These are phyloP conservation scores for Typhlichthys subterraneus DNA, from an alignment of 2,797 vertebrate genomes.

Conservation along the genomic window DNA sequence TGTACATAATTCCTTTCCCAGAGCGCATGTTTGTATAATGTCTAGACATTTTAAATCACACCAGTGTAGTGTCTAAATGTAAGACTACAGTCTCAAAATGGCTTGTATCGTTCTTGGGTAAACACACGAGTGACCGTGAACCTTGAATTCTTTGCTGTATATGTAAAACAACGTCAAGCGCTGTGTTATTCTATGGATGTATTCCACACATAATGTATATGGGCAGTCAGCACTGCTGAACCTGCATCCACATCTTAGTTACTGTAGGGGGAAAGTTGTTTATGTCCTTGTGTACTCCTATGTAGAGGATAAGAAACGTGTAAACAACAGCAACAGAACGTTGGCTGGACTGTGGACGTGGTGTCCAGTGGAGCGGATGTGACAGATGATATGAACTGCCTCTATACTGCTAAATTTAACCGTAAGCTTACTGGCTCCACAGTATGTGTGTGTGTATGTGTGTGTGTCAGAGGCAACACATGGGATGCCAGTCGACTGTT, in stretches of 20 bases:
- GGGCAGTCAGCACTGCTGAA: constrained; percentile 4
- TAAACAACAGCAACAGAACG: constrained; percentile 67
- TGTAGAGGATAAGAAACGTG: constrained; percentile 33
- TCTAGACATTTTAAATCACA: constrained; percentile 2
- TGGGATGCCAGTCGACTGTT: constrained; percentile 52
- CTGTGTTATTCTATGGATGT: background rate
- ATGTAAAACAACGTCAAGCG: background rate
- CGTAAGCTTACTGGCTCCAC: constrained; percentile 52
- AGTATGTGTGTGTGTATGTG: constrained; percentile 19
- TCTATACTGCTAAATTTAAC: constrained; percentile 74
- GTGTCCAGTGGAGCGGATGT: constrained; percentile 64
- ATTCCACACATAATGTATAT: background rate
- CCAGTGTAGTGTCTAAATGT: too few species aligned
- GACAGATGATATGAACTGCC: constrained; percentile 72
- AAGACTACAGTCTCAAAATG: background rate
- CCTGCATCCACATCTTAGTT: background rate
- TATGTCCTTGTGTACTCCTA: constrained; percentile 14
- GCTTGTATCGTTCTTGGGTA: background rate
- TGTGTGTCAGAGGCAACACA: constrained; percentile 48
- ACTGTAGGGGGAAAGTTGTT: constrained; percentile 28
- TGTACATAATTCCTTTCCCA: background rate
- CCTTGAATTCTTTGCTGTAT: background rate
- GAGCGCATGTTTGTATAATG: background rate
- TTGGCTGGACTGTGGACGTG: constrained; percentile 65
- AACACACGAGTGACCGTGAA: constrained; percentile 1